Evolutionary conservation across 2,797 vertebrate species (phyloP).

Genomic region (Lerista edwardsae): DNA sequence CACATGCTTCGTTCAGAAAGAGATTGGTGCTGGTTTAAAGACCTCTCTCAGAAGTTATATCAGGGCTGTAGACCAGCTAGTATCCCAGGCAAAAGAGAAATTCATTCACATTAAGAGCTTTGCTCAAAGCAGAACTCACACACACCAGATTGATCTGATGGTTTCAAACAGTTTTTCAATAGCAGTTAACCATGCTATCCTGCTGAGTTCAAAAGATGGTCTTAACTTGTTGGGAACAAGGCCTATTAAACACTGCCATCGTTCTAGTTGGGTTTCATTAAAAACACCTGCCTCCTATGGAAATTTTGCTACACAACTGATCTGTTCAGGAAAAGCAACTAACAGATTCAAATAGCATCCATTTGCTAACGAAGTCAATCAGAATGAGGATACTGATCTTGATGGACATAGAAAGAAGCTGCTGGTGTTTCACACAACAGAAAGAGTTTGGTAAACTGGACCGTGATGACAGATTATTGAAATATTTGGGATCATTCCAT

Average conservation of each 20-base stretch:
- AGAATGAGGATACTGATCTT: constrained; percentile 40
- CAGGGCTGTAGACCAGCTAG: constrained; percentile 11
- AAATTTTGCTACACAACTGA: constrained; percentile 61
- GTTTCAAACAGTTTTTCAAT: constrained; percentile 65
- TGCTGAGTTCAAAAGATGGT: constrained; percentile 68
- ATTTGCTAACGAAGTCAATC: constrained; percentile 20
- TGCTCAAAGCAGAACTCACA: constrained; percentile 68
- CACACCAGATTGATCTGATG: constrained; percentile 61
- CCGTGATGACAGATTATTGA: background rate
- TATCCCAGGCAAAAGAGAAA: constrained; percentile 47
- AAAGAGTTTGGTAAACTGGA: background rate
- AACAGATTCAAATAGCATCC: constrained; percentile 41
- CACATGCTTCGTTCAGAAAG: background rate
- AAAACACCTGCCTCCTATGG: constrained; percentile 26
- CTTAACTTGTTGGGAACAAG: constrained; percentile 68
- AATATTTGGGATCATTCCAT: background rate
- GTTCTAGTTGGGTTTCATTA: constrained; percentile 35
- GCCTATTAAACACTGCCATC: constrained; percentile 58
- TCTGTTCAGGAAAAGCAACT: constrained; percentile 60
- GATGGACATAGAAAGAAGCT: background rate
- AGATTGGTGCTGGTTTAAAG: background rate
- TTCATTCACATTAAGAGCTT: constrained; percentile 66
- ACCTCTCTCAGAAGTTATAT: constrained; percentile 7
- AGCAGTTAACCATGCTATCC: constrained; percentile 58
- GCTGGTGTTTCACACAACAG: constrained; percentile 21